These are phyloP conservation scores for Microcebus lehilahytsara DNA, from an alignment of 2,113 vertebrate genomes.

Conservation along the genomic window DNA sequence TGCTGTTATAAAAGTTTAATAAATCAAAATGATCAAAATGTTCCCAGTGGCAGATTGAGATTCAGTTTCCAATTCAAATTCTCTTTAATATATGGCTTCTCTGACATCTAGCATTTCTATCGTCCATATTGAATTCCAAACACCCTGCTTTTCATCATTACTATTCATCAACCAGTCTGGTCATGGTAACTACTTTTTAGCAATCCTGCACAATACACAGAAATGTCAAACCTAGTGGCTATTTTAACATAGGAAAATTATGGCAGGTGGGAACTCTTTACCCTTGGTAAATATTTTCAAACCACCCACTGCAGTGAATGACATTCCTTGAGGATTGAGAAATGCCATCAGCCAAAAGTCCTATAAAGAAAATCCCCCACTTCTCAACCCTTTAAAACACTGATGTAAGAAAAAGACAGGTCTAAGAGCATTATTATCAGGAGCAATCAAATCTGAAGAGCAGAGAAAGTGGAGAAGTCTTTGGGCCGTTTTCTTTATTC, in stretches of 20 bases:
- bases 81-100: constrained; percentile 86
- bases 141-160: constrained; percentile 82
- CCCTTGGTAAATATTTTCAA: constrained; percentile 83
- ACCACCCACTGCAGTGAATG: constrained; percentile 50
- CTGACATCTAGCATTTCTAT: constrained; percentile 84
- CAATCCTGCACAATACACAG: constrained; percentile 74
- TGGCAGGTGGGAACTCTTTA: constrained; percentile 77
- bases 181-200: constrained; percentile 79
- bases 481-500: constrained; percentile 9
- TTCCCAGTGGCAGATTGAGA: constrained; percentile 84
- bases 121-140: constrained; percentile 84
- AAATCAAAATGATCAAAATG: constrained; percentile 92
- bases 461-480: background rate
- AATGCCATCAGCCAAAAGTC: constrained; percentile 36
- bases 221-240: constrained; percentile 78
- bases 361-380: background rate
- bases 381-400: background rate
- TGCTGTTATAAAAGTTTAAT: constrained; percentile 88
- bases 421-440: constrained; percentile 20
- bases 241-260: constrained; percentile 71
- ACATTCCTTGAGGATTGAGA: constrained; percentile 68
- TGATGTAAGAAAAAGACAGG: constrained; percentile 28
- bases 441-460: constrained; percentile 51
- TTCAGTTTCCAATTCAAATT: constrained; percentile 89
- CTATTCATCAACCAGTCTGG: constrained; percentile 75